A percentile compares a stretch with the other conserved stretches of the same genome.
phyloP scores from a whole-genome alignment of 2,113 vertebrate genomes.

The Lophochroa leadbeateri region DNA sequence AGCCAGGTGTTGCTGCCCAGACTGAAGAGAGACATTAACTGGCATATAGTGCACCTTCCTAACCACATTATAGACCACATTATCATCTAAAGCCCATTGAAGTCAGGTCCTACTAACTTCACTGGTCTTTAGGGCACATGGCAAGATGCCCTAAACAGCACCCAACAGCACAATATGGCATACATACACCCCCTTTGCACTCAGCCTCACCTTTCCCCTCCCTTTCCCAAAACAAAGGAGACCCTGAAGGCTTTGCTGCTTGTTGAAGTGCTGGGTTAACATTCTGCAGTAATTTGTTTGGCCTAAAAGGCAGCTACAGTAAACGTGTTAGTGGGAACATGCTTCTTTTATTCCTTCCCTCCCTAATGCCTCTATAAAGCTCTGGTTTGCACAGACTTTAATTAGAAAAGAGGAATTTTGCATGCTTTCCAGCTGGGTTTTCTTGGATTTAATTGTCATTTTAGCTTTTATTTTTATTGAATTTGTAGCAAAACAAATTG shows the following conservation, averaged over 20 bases:
- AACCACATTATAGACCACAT: background rate
- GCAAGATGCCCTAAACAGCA: background rate
- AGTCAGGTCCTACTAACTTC: background rate
- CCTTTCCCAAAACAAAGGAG: background rate
- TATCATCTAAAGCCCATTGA: background rate
- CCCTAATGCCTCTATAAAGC: slow-evolving; percentile 6
- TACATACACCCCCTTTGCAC: background rate
- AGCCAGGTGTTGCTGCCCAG: background rate
- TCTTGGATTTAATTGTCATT: slow-evolving; percentile 62
- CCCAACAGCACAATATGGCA: background rate
- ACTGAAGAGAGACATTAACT: background rate
- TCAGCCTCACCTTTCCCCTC: background rate
- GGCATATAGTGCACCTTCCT: background rate
- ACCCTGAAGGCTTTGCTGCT: background rate
- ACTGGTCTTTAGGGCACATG: background rate
- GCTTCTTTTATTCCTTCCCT: background rate
- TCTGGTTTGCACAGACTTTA: slow-evolving; percentile 38
- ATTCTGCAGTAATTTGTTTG: background rate
- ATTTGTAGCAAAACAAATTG: slow-evolving; percentile 56
- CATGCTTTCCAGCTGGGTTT: slow-evolving; percentile 46
- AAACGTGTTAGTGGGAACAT: background rate
- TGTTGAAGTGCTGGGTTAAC: background rate
- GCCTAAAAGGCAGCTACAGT: background rate
- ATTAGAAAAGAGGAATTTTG: slow-evolving; percentile 59
- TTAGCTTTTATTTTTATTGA: slow-evolving; percentile 64